A percentile compares a stretch with the other conserved stretches of the same genome.
Evolutionary conservation across 2,797 vertebrate genomes (phyloP).

Genomic region (Pyrocephalus nanus): DNA sequence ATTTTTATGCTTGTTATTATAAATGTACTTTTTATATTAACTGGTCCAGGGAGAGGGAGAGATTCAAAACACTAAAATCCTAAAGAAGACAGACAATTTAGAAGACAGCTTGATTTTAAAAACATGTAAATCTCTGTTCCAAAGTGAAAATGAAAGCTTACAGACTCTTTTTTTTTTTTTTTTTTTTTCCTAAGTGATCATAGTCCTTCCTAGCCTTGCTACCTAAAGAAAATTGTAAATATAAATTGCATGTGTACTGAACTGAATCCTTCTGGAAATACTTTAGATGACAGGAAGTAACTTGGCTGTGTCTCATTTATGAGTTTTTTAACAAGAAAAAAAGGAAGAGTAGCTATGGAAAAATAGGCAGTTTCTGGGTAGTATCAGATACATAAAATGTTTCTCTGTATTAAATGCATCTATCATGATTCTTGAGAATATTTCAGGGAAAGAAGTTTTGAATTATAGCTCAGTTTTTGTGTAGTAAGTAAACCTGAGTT

Average conservation of each 20-base stretch:
- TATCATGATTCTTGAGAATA: background rate
- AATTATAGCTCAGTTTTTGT: constrained; percentile 36
- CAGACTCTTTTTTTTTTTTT: background rate
- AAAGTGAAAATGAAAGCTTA: background rate
- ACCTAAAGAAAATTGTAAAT: background rate
- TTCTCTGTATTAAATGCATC: constrained; percentile 23
- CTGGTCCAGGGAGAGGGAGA: accelerated
- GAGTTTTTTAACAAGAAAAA: background rate
- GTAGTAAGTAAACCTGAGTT: constrained; percentile 45
- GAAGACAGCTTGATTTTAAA: background rate
- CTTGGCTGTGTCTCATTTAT: background rate
- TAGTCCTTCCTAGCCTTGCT: background rate
- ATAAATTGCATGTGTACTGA: background rate
- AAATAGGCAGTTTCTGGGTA: background rate
- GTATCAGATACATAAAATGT: background rate
- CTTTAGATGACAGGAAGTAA: background rate
- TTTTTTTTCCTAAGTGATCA: background rate
- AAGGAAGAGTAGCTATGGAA: background rate
- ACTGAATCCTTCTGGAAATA: background rate
- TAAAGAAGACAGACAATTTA: background rate
- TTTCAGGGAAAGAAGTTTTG: constrained; percentile 8
- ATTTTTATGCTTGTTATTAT: background rate
- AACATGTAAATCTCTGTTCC: background rate
- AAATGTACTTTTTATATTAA: background rate
- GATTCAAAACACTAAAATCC: background rate